Conservation (phyloP, 30 jellyfish, hydroid and myxozoan genomes). For the Catostylus mosaicus region DNA sequence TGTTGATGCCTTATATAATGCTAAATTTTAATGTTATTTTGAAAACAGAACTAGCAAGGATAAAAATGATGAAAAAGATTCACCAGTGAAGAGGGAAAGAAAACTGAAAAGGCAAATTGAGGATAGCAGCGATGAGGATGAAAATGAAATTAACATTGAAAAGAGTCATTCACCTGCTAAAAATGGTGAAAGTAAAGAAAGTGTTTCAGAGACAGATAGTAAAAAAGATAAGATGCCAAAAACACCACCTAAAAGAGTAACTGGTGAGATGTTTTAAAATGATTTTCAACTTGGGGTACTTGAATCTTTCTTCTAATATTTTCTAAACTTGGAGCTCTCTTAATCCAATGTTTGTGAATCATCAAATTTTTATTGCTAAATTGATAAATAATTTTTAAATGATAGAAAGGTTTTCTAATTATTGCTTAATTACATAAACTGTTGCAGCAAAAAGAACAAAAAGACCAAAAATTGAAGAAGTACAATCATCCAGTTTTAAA, state of each 20-base stretch:
- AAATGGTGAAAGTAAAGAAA: background rate
- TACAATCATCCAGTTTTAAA: background rate
- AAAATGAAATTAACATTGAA: background rate
- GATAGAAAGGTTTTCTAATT: background rate
- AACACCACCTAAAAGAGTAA: constrained; percentile 66
- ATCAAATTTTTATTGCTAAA: background rate
- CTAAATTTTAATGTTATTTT: background rate
- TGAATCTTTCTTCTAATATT: background rate
- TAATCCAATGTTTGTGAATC: background rate
- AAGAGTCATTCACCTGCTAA: background rate
- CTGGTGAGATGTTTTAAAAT: constrained; percentile 17
- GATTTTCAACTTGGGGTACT: background rate
- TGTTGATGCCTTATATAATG: background rate
- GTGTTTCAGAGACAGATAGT: background rate
- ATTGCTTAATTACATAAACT: background rate
- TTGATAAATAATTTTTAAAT: background rate
- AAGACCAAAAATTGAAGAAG: constrained; percentile 8
- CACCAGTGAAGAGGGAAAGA: constrained; percentile 54
- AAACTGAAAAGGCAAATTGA: constrained; percentile 67
- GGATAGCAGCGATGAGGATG: constrained; percentile 84
- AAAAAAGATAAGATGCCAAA: background rate
- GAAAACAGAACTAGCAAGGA: background rate
- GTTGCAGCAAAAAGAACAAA: constrained; percentile 35
- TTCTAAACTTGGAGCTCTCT: background rate
- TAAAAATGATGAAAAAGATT: constrained; percentile 26